Evolutionary conservation across 1,140 invertebrate species (phyloP).

Genomic region (Cydia fagiglandana): DNA sequence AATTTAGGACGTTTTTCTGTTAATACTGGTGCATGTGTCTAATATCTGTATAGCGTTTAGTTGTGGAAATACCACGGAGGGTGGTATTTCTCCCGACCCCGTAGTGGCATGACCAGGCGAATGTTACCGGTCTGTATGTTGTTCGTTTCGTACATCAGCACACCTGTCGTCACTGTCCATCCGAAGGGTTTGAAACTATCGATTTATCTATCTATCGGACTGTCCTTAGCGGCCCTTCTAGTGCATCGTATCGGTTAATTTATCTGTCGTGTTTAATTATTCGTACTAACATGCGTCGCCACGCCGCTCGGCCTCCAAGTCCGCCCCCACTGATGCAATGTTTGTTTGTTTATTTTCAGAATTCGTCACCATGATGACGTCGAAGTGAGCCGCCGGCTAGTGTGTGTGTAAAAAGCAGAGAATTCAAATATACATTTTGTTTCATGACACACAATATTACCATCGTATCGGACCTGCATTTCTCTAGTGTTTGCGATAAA

Average conservation of each 20-base stretch:
- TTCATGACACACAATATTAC: conserved; percentile 80
- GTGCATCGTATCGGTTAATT: conserved; percentile 65
- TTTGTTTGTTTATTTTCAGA: conserved; percentile 87
- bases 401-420: conserved; percentile 80
- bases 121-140: conserved; percentile 50
- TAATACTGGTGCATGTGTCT: conserved; percentile 65
- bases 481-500: conserved; percentile 80
- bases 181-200: conserved; percentile 42
- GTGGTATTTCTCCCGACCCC: conserved; percentile 71
- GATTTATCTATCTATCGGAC: conserved; percentile 46
- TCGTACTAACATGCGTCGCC: conserved; percentile 50
- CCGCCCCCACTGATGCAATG: conserved; percentile 44
- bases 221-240: conserved; percentile 57
- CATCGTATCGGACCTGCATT: conserved; percentile 81
- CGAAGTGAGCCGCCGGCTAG: conserved; percentile 89
- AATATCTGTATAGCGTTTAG: conserved; percentile 62
- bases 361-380: conserved; percentile 99
- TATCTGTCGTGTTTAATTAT: conserved; percentile 49
- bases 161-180: conserved; percentile 42
- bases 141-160: conserved; percentile 41
- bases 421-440: conserved; percentile 80
- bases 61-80: conserved; percentile 69
- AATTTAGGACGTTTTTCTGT: conserved; percentile 40
- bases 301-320: not conserved
- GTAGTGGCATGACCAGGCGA: conserved; percentile 70